A percentile compares a stretch with the other conserved stretches of the same genome.
These are phyloP conservation scores for Mesitornis unicolor DNA, from an alignment of 2,113 vertebrate genomes.

Conservation along the genomic window DNA sequence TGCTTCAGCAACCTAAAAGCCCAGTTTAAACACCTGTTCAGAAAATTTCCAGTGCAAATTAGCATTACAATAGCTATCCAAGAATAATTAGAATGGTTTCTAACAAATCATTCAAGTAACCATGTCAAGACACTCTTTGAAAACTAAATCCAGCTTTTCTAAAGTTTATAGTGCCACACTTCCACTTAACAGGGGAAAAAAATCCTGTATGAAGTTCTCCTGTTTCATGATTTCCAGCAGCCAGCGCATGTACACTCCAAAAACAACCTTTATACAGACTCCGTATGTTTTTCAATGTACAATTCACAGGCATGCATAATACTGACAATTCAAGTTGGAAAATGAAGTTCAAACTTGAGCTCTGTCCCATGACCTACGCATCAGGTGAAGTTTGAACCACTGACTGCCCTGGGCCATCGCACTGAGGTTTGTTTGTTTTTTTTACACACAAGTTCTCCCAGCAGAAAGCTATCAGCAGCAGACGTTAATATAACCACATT, in stretches of 20 bases:
- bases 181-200: neutral
- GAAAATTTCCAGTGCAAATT: neutral
- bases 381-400: neutral
- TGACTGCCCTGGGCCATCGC: neutral
- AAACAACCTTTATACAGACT: neutral
- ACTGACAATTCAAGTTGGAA: neutral
- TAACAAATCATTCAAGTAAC: neutral
- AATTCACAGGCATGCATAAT: neutral
- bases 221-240: neutral
- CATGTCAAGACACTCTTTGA: neutral
- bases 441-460: neutral
- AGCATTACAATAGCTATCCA: neutral
- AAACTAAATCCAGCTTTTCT: neutral
- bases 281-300: neutral
- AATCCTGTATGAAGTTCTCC: neutral
- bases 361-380: neutral
- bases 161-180: neutral
- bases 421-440: neutral
- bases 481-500: neutral
- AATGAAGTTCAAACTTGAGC: neutral
- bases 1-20: neutral
- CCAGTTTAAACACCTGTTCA: neutral
- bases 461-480: neutral
- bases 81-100: neutral
- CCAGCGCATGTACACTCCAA: accelerated